Percentiles rank a stretch among this genome's conserved stretches.
Conservation (phyloP, 2,797 vertebrate species). For the Malacoctenus gilli region DNA sequence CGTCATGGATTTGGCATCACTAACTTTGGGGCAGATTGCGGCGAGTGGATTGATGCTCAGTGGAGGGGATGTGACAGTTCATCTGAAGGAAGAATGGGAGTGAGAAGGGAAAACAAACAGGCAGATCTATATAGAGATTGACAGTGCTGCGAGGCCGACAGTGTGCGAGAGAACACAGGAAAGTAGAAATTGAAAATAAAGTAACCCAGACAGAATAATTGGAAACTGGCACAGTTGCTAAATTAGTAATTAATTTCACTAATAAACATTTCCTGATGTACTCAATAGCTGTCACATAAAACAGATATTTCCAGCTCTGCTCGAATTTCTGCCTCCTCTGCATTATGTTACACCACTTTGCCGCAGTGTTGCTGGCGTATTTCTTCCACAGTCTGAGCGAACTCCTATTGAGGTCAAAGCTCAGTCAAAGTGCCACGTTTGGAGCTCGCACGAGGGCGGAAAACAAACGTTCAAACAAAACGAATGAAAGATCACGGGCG, state of each 20-base stretch:
- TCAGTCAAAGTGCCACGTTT: constrained; percentile 22
- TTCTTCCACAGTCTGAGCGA: constrained; percentile 24
- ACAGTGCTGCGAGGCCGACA: constrained; percentile 76
- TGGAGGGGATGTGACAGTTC: constrained; percentile 80
- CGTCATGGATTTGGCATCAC: constrained; percentile 74
- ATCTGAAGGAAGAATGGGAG: constrained; percentile 79
- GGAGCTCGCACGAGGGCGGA: constrained; percentile 6
- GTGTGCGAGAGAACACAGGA: constrained; percentile 56
- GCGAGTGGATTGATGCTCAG: constrained; percentile 79
- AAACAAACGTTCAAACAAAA: constrained; percentile 24
- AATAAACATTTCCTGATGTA: constrained; percentile 57
- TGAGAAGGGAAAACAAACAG: constrained; percentile 73
- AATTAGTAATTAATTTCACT: constrained; percentile 60
- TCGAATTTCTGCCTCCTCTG: constrained; percentile 10
- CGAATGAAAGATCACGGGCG: constrained; percentile 31
- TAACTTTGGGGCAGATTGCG: constrained; percentile 78
- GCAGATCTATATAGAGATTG: constrained; percentile 81
- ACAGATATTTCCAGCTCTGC: constrained; percentile 31
- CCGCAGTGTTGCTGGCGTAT: neutral
- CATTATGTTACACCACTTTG: constrained; percentile 12
- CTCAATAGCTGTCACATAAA: constrained; percentile 46
- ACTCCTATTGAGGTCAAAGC: constrained; percentile 14
- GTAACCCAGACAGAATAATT: constrained; percentile 57
- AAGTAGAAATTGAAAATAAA: constrained; percentile 73
- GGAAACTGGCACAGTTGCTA: constrained; percentile 42